Percentiles rank a stretch among this genome's conserved stretches.
These are phyloP conservation scores for Phycodurus eques DNA, from an alignment of 2,113 vertebrate genomes.

Conservation along the genomic window DNA sequence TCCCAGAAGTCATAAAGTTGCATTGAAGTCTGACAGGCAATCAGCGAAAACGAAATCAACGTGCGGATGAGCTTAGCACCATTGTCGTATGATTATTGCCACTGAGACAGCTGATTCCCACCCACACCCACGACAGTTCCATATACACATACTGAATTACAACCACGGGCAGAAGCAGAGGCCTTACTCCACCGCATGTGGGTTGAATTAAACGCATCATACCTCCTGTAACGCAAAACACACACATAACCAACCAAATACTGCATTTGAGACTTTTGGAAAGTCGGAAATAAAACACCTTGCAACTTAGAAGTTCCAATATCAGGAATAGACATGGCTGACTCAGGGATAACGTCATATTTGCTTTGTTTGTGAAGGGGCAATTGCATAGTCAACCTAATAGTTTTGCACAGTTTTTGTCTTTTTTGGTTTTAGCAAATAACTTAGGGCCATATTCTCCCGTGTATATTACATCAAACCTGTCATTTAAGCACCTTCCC, in stretches of 20 bases:
- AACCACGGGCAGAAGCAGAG: conserved; percentile 24
- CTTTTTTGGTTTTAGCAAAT: not conserved
- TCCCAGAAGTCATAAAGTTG: conserved; percentile 52
- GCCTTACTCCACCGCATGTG: conserved; percentile 16
- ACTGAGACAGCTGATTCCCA: conserved; percentile 6
- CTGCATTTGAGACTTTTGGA: conserved; percentile 3
- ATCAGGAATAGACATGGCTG: not conserved
- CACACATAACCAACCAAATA: conserved; percentile 25
- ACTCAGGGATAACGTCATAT: not conserved
- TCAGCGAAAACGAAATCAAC: conserved; percentile 13
- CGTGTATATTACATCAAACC: too few relatives aligned
- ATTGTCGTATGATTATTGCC: conserved; percentile 62
- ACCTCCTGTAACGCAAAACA: not conserved
- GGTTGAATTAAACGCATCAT: conserved; percentile 31
- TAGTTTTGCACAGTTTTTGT: not conserved
- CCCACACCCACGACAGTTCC: not conserved
- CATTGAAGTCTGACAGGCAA: conserved; percentile 55
- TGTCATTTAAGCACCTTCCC: too few relatives aligned
- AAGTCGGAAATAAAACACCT: not conserved
- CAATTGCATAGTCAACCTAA: not conserved
- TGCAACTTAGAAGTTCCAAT: not conserved
- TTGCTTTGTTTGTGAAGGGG: not conserved
- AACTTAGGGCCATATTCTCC: too few relatives aligned
- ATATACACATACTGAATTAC: conserved; percentile 23
- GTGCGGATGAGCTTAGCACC: conserved; percentile 47